phyloP scores from a whole-genome alignment of 2,113 vertebrate species.

The Strigops habroptila region DNA sequence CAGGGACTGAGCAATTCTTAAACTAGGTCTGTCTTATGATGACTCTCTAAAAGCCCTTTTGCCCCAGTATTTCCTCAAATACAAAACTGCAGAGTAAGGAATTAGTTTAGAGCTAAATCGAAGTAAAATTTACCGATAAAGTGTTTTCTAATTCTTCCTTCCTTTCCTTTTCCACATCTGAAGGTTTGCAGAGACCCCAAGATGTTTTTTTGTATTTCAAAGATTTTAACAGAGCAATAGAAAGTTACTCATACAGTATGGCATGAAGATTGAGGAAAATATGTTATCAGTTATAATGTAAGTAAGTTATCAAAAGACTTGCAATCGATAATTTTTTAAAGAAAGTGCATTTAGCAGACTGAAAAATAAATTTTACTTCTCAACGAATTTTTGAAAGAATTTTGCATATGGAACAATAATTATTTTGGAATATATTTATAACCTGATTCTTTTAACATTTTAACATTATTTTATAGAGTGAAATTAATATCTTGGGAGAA shows the following conservation, averaged over 20 bases:
- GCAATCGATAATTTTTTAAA: background rate
- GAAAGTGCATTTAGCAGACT: background rate
- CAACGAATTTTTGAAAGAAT: background rate
- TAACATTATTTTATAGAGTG: background rate
- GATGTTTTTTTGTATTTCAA: background rate
- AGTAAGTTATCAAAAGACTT: background rate
- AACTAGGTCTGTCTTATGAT: background rate
- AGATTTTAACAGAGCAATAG: background rate
- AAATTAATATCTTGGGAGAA: background rate
- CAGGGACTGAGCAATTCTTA: background rate
- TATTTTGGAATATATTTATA: background rate
- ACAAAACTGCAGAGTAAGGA: background rate
- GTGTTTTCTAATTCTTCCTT: background rate
- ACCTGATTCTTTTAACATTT: background rate
- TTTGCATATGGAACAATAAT: background rate
- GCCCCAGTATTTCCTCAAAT: background rate
- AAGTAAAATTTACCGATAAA: background rate
- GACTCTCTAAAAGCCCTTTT: background rate
- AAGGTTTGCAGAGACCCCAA: background rate
- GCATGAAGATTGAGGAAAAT: background rate
- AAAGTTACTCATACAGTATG: background rate
- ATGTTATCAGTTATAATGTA: fast-evolving
- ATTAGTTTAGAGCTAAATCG: background rate
- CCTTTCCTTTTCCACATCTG: background rate
- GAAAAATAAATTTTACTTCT: background rate